Conservation (phyloP, 2,888 invertebrate genomes). For the Neuroscelio doddi region DNA sequence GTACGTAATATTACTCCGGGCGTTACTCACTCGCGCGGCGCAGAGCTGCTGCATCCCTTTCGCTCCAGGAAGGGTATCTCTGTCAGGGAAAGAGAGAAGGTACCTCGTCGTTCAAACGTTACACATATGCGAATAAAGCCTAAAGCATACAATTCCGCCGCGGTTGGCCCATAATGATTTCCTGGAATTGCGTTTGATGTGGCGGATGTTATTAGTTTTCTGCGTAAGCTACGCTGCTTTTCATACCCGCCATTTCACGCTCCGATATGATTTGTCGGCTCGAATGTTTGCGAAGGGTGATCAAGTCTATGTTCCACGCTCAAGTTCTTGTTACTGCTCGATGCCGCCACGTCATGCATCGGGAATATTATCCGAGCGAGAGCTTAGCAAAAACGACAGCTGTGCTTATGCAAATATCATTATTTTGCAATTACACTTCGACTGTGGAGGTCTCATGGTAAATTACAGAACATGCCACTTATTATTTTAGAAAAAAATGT, state of each 20-base stretch:
- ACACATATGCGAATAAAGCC: background rate
- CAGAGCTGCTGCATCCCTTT: slow-evolving; percentile 9
- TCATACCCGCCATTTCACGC: too few relatives aligned
- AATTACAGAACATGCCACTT: too few relatives aligned
- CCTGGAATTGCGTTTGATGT: slow-evolving; percentile 60
- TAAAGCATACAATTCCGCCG: slow-evolving; percentile 10
- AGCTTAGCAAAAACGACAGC: too few relatives aligned
- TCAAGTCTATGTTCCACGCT: slow-evolving; percentile 17
- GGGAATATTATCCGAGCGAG: too few relatives aligned
- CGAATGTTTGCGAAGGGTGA: too few relatives aligned
- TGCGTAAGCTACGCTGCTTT: slow-evolving; percentile 54
- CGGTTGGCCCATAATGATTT: slow-evolving; percentile 57
- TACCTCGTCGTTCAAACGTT: too few relatives aligned
- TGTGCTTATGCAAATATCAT: background rate
- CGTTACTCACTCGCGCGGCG: slow-evolving; percentile 58
- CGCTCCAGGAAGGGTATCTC: background rate
- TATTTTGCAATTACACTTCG: background rate
- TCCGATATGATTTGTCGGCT: slow-evolving; percentile 51
- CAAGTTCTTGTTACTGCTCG: slow-evolving; percentile 1
- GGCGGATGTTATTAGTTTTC: slow-evolving; percentile 59
- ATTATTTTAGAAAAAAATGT: too few relatives aligned
- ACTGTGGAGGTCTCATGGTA: too few relatives aligned
- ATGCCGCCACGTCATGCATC: background rate
- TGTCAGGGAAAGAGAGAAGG: background rate
- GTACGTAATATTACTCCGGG: slow-evolving; percentile 65